Evolutionary conservation across 92 coral and sea anemone genomes (phyloP).

Genomic region (Zoanthus gigantus): DNA sequence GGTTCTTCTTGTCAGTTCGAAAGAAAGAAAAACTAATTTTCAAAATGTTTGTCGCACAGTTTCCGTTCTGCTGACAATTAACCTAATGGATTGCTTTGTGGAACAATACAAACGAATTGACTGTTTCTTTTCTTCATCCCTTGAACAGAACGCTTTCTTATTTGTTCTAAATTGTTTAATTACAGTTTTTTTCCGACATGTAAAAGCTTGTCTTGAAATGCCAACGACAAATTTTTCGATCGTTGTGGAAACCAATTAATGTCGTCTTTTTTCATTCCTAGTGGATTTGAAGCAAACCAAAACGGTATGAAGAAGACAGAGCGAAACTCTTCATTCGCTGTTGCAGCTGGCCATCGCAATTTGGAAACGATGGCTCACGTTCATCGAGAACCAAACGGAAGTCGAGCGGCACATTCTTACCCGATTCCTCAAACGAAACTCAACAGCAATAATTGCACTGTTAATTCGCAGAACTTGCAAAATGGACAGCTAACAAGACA

Average conservation of each 20-base stretch:
- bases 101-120: background rate
- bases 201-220: background rate
- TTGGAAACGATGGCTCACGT: constrained; percentile 30
- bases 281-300: background rate
- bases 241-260: background rate
- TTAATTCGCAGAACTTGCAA: background rate
- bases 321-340: background rate
- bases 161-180: background rate
- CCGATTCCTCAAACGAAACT: background rate
- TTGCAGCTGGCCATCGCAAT: background rate
- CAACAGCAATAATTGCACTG: background rate
- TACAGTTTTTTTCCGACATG: background rate
- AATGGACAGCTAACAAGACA: background rate
- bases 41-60: background rate
- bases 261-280: background rate
- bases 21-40: background rate
- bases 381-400: constrained; percentile 33
- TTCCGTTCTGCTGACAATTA: background rate
- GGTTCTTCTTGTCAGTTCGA: background rate
- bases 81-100: background rate
- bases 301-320: background rate
- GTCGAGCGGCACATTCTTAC: background rate
- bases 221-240: background rate
- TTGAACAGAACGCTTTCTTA: background rate
- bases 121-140: background rate